A percentile compares a stretch with the other conserved stretches of the same genome.
These are phyloP conservation scores for Manis pentadactyla DNA, from an alignment of 2,797 vertebrate species.

Conservation along the genomic window DNA sequence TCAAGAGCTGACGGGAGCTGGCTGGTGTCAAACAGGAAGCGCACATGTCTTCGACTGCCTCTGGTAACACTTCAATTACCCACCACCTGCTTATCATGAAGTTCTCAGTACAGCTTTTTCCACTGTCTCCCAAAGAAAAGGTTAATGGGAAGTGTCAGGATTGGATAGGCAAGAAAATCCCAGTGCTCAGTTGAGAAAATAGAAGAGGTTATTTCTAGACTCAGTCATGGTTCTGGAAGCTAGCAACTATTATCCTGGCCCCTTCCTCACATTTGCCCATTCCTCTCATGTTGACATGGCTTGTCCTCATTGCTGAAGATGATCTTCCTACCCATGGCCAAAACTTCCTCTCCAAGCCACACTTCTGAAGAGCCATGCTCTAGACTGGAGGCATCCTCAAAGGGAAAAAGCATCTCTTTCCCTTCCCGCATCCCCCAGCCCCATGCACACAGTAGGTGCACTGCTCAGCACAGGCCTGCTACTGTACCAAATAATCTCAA, in stretches of 20 bases:
- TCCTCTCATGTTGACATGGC: not conserved
- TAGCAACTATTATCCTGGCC: not conserved
- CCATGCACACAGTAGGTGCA: not conserved
- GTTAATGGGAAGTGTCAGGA: constrained; percentile 48
- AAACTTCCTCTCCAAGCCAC: not conserved
- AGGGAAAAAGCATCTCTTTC: not conserved
- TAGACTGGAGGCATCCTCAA: not conserved
- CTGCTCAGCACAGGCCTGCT: not conserved
- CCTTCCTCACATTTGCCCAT: not conserved
- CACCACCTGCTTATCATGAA: constrained; percentile 15
- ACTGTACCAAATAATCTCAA: not conserved
- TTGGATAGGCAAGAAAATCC: constrained; percentile 43
- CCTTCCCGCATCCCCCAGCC: not conserved
- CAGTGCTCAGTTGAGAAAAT: not conserved
- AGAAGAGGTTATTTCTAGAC: constrained; percentile 44
- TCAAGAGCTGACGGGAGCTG: not conserved
- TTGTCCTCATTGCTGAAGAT: not conserved
- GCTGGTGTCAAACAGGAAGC: not conserved
- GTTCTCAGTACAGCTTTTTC: not conserved
- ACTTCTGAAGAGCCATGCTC: not conserved
- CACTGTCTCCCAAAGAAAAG: constrained; percentile 40
- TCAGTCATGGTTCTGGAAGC: not conserved
- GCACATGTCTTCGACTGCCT: not conserved
- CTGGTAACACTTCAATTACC: constrained; percentile 14
- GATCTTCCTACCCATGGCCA: not conserved